Percentiles rank a stretch among this genome's conserved stretches.
phyloP scores from a whole-genome alignment of 2,888 invertebrate species.

The Eristalis tenax region DNA sequence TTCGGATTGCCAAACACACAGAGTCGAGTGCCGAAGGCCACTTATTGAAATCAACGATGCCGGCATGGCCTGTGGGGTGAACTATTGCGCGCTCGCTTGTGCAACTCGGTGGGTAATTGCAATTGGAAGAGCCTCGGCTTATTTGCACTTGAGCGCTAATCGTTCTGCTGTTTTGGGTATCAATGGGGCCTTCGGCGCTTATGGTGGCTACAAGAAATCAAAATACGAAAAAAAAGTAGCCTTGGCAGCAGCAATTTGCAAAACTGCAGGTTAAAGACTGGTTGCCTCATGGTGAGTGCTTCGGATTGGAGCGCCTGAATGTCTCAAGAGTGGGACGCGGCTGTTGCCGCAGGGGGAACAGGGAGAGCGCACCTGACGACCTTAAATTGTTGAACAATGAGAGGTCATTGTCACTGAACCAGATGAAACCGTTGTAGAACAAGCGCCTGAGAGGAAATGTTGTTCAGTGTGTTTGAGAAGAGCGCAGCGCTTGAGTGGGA shows the following conservation, averaged over 20 bases:
- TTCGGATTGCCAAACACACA: conserved; percentile 5
- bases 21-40: conserved; percentile 59
- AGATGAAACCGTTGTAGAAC: conserved; percentile 11
- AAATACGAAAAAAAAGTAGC: neutral
- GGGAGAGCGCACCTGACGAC: neutral
- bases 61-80: conserved; percentile 20
- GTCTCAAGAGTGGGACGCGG: conserved; percentile 27
- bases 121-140: conserved; percentile 59
- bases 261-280: conserved; percentile 8
- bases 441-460: neutral
- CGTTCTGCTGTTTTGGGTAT: conserved; percentile 50
- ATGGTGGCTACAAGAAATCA: conserved; percentile 19
- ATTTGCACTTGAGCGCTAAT: conserved; percentile 55
- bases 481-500: neutral
- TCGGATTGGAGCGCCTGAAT: conserved; percentile 25
- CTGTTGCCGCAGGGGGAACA: neutral
- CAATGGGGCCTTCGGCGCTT: conserved; percentile 32
- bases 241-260: conserved; percentile 9
- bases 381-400: conserved; percentile 40
- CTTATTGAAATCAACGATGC: conserved; percentile 61
- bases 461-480: neutral
- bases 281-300: conserved; percentile 29
- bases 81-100: conserved; percentile 45
- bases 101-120: conserved; percentile 51
- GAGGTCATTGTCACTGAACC: conserved; percentile 59